Percentiles rank a stretch among this genome's conserved stretches.
phyloP scores from a whole-genome alignment of 2,113 vertebrate species.

The Phyllostomus discolor region DNA sequence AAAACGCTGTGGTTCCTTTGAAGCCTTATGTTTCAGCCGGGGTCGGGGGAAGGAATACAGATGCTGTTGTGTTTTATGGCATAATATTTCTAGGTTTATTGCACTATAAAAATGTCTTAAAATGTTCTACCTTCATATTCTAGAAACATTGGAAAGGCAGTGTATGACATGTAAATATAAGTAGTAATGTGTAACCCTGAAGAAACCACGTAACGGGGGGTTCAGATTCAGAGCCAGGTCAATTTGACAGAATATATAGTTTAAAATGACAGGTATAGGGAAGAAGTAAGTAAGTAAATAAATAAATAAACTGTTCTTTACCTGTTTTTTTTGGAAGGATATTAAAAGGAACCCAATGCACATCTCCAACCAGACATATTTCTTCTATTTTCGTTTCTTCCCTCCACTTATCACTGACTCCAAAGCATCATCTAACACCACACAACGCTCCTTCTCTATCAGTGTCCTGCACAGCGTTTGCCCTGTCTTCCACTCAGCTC shows the following conservation, averaged over 20 bases:
- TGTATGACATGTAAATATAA: neutral
- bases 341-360: neutral
- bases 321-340: neutral
- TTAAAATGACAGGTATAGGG: neutral
- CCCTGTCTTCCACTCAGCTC: neutral
- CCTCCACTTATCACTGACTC: neutral
- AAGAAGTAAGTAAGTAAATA: too few relatives aligned
- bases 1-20: neutral
- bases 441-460: neutral
- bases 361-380: neutral
- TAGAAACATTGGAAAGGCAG: neutral
- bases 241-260: neutral
- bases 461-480: neutral
- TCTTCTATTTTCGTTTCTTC: neutral
- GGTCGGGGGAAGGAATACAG: neutral
- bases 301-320: neutral
- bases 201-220: neutral
- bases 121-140: neutral
- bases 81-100: neutral
- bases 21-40: neutral
- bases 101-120: neutral
- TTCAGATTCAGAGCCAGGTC: neutral
- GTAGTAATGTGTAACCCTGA: neutral
- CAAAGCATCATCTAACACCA: neutral
- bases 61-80: neutral